Conservation (phyloP, 2,113 vertebrate genomes). For the Empidonax traillii region DNA sequence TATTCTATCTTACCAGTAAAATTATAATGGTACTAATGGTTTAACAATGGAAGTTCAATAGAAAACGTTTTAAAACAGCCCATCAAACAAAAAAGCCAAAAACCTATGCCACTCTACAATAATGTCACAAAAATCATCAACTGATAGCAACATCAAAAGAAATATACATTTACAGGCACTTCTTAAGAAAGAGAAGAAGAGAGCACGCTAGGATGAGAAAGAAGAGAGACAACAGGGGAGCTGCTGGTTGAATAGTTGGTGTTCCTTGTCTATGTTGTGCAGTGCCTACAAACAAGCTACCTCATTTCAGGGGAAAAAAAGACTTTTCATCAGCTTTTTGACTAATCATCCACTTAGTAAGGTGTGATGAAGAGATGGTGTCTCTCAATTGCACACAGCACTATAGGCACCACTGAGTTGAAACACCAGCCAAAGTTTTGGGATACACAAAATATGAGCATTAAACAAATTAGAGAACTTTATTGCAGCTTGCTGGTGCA, state of each 20-base stretch:
- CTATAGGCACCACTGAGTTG: background rate
- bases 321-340: background rate
- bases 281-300: background rate
- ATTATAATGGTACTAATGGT: background rate
- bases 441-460: background rate
- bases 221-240: background rate
- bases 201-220: background rate
- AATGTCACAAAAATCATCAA: background rate
- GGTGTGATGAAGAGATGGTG: background rate
- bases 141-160: background rate
- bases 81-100: background rate
- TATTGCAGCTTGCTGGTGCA: background rate
- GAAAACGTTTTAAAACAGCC: background rate
- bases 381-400: background rate
- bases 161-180: background rate
- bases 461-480: background rate
- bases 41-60: background rate
- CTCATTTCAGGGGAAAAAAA: background rate
- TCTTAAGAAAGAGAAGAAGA: background rate
- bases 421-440: background rate
- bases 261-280: background rate
- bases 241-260: rapidly evolving
- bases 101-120: background rate
- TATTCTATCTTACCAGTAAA: background rate
- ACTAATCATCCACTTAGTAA: background rate